phyloP scores from a whole-genome alignment of 2,797 vertebrate species.

The Tolypeutes matacus region DNA sequence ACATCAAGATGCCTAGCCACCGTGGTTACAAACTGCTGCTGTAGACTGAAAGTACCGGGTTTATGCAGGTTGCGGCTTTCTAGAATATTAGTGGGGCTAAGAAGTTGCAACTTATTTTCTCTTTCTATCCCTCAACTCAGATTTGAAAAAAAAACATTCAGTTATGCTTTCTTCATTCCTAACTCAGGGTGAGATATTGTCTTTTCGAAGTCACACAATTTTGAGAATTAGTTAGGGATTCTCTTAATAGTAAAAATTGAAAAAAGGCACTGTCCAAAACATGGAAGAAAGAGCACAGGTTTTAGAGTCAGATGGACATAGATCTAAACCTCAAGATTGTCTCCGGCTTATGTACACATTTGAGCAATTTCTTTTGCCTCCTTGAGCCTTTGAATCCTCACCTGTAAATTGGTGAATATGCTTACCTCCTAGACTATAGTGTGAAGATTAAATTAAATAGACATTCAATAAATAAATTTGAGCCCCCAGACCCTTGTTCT shows the following conservation, averaged over 20 bases:
- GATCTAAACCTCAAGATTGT: not conserved
- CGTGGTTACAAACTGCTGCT: not conserved
- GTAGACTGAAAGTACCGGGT: not conserved
- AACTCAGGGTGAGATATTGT: not conserved
- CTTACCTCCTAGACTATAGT: not conserved
- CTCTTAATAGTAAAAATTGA: slow-evolving; percentile 38
- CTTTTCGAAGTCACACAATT: not conserved
- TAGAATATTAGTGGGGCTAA: not conserved
- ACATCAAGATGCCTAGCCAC: not conserved
- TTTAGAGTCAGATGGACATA: slow-evolving; percentile 17
- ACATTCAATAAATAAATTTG: not conserved
- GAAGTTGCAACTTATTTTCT: not conserved
- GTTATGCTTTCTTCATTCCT: not conserved
- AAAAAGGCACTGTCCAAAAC: not conserved
- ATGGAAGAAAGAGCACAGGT: not conserved
- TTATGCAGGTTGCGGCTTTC: not conserved
- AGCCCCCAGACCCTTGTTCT: not conserved
- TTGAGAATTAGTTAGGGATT: slow-evolving; percentile 3
- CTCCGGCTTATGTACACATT: not conserved
- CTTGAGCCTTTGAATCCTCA: not conserved
- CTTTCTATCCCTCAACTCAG: not conserved
- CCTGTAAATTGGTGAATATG: not conserved
- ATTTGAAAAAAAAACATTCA: slow-evolving; percentile 22
- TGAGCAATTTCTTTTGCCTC: not conserved
- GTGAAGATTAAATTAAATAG: slow-evolving; percentile 33